phyloP scores from a whole-genome alignment of 64 coral and sea anemone genomes.

The Platygyra sinensis region DNA sequence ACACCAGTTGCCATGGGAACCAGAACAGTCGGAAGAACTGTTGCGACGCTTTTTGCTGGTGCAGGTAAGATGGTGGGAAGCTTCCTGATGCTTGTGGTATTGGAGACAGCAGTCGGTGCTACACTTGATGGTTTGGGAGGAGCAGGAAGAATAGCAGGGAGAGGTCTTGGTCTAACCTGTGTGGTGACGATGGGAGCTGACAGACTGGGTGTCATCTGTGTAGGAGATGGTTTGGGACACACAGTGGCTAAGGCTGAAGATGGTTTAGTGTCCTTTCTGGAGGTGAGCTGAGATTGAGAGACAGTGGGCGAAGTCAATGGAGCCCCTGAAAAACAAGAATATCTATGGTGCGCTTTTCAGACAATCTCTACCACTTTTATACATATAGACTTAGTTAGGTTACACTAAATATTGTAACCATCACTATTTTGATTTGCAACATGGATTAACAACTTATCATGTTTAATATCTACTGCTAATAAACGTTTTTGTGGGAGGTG shows the following conservation, averaged over 20 bases:
- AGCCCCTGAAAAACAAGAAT: background rate
- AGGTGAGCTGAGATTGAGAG: background rate
- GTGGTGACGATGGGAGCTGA: constrained; percentile 67
- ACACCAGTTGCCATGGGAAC: constrained; percentile 62
- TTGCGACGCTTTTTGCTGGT: constrained; percentile 78
- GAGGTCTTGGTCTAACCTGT: constrained; percentile 80
- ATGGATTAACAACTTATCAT: no score
- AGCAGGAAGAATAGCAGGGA: constrained; percentile 80
- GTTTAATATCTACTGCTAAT: no score
- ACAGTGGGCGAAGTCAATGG: background rate
- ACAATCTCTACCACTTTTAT: no score
- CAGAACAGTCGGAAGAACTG: constrained; percentile 74
- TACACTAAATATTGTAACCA: no score
- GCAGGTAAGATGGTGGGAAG: constrained; percentile 81
- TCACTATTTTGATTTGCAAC: no score
- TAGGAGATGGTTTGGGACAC: constrained; percentile 36
- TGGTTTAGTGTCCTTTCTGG: constrained; percentile 23
- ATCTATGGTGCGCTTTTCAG: background rate
- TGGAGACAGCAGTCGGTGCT: constrained; percentile 25
- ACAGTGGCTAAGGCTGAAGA: background rate
- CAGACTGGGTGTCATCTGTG: constrained; percentile 60
- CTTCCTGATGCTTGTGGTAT: constrained; percentile 41
- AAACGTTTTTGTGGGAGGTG: no score
- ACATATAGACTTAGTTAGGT: no score
- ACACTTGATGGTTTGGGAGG: constrained; percentile 74